Conservation (phyloP, 2,797 vertebrate genomes). For the Potorous gilbertii region DNA sequence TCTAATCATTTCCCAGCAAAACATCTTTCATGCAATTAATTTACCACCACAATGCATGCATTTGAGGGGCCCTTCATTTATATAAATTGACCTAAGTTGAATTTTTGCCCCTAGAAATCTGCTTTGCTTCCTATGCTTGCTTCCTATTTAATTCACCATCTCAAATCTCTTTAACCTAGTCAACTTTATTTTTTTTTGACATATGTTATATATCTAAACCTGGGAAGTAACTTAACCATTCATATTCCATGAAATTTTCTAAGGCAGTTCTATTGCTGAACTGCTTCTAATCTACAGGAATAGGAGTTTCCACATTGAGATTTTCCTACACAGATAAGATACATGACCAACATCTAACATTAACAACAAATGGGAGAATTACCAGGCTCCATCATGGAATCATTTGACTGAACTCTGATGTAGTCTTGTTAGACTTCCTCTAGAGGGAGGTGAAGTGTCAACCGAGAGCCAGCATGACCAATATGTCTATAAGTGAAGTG, state of each 20-base stretch:
- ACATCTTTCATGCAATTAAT: not conserved
- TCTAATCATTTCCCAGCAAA: too few species aligned
- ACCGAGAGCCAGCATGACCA: not conserved
- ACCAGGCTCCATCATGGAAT: not conserved
- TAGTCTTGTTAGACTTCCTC: not conserved
- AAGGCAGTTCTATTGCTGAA: not conserved
- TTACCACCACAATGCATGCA: not conserved
- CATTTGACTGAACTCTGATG: not conserved
- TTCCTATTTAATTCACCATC: not conserved
- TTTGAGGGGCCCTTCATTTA: not conserved
- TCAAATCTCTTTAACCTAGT: not conserved
- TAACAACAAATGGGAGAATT: not conserved
- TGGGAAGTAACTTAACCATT: not conserved
- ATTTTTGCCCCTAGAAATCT: not conserved
- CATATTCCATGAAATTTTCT: not conserved
- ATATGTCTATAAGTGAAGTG: not conserved
- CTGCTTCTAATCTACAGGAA: not conserved
- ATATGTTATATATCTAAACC: not conserved
- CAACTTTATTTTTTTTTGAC: not conserved
- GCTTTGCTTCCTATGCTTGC: too few species aligned
- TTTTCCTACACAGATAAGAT: not conserved
- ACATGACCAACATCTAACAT: not conserved
- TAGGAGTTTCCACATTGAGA: not conserved
- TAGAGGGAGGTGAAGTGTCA: not conserved
- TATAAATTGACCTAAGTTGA: not conserved